Conservation (phyloP, 2,113 vertebrate species). For the Alosa alosa region DNA sequence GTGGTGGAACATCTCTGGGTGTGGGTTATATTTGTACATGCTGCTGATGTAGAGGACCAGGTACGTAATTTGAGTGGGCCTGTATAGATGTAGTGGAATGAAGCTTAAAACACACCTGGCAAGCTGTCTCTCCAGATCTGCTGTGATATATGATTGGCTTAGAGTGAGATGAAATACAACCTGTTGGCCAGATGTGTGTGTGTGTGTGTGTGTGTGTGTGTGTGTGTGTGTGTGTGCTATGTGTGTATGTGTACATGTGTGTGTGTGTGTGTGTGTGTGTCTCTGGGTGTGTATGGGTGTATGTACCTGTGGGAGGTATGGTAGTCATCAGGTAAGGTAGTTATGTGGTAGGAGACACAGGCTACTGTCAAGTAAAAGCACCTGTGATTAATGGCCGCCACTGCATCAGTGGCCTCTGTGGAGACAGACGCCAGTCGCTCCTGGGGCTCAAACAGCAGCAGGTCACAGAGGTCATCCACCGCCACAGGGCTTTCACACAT, state of each 20-base stretch:
- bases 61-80: background rate
- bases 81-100: background rate
- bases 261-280: constrained; percentile 1
- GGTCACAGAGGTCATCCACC: background rate
- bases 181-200: background rate
- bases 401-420: background rate
- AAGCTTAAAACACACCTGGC: background rate
- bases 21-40: background rate
- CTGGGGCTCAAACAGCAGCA: background rate
- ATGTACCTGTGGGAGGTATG: background rate
- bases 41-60: background rate
- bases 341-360: background rate
- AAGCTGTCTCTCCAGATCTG: background rate
- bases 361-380: background rate
- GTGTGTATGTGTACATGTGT: background rate
- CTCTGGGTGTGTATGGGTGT: background rate
- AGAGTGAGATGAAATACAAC: background rate
- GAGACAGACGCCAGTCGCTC: background rate
- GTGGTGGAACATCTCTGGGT: background rate
- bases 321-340: background rate
- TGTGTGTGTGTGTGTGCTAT: background rate
- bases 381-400: background rate
- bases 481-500: background rate
- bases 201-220: no score
- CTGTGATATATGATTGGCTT: background rate